Evolutionary conservation across 2,888 invertebrate species (phyloP).

Genomic region (Clistopyga incitator): DNA sequence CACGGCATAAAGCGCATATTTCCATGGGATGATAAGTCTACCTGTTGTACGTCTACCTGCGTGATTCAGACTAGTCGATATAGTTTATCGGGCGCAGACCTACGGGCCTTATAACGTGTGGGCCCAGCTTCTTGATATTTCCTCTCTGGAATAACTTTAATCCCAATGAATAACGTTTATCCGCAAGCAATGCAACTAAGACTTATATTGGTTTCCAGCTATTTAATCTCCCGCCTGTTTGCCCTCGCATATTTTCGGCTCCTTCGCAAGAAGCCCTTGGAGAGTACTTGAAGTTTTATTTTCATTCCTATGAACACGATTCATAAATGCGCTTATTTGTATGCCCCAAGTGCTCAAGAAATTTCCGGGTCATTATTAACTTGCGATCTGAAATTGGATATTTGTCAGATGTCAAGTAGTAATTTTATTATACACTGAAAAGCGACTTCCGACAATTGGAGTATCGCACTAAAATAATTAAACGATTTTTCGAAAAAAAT

Average conservation of each 20-base stretch:
- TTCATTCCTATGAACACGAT: not conserved
- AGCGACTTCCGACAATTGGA: too few species aligned
- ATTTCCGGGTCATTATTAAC: conserved; percentile 13
- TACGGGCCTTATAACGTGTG: conserved; percentile 18
- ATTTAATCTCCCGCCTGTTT: not conserved
- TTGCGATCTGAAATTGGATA: not conserved
- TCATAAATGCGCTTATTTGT: not conserved
- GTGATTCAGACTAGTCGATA: conserved; percentile 52
- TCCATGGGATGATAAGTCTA: conserved; percentile 44
- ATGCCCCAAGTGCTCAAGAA: not conserved
- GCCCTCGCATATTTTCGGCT: not conserved
- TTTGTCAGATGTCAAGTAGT: not conserved
- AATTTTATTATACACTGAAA: not conserved
- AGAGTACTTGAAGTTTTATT: not conserved
- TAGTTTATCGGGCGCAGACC: conserved; percentile 28
- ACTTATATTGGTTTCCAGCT: not conserved
- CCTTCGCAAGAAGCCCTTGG: not conserved
- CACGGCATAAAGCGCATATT: conserved; percentile 15
- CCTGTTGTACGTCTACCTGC: conserved; percentile 29
- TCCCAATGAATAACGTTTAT: conserved; percentile 13
- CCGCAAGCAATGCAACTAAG: not conserved
- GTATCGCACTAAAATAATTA: too few species aligned
- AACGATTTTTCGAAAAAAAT: too few species aligned
- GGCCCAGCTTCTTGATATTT: conserved; percentile 16
- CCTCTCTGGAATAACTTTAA: conserved; percentile 22